These are phyloP conservation scores for Montifringilla adamsi DNA, from an alignment of 2,113 vertebrate species.

Conservation along the genomic window DNA sequence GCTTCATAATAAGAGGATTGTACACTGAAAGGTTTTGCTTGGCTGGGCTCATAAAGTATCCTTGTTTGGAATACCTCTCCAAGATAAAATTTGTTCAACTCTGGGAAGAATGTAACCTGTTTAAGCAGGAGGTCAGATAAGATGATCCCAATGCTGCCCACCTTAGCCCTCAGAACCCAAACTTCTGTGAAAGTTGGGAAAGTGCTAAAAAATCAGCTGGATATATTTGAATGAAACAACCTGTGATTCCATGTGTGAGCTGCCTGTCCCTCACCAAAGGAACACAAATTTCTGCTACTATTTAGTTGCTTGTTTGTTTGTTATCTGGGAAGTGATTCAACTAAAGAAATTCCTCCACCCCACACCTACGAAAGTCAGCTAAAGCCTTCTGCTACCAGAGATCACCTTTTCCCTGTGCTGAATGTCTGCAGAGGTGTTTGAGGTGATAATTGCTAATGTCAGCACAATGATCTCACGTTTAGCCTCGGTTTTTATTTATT, in stretches of 20 bases:
- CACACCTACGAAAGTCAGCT: neutral
- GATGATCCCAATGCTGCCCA: neutral
- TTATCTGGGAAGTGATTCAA: neutral
- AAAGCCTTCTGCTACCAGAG: neutral
- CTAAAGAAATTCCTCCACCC: neutral
- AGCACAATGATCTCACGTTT: neutral
- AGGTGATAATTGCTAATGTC: neutral
- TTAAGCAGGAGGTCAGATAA: neutral
- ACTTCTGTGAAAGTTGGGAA: neutral
- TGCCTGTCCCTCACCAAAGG: neutral
- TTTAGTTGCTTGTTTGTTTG: neutral
- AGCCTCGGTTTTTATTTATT: neutral
- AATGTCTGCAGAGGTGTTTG: neutral
- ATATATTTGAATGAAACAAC: neutral
- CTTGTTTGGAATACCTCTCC: neutral
- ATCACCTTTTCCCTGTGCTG: neutral
- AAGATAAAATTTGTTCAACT: neutral
- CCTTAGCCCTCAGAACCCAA: neutral
- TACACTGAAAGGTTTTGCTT: neutral
- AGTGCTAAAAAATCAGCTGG: neutral
- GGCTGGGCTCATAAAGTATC: neutral
- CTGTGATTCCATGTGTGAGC: accelerated
- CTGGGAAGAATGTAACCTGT: neutral
- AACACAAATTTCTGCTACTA: neutral
- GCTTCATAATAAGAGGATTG: neutral